Conservation (phyloP, 2,888 invertebrate genomes). For the Nomada lathburiana region DNA sequence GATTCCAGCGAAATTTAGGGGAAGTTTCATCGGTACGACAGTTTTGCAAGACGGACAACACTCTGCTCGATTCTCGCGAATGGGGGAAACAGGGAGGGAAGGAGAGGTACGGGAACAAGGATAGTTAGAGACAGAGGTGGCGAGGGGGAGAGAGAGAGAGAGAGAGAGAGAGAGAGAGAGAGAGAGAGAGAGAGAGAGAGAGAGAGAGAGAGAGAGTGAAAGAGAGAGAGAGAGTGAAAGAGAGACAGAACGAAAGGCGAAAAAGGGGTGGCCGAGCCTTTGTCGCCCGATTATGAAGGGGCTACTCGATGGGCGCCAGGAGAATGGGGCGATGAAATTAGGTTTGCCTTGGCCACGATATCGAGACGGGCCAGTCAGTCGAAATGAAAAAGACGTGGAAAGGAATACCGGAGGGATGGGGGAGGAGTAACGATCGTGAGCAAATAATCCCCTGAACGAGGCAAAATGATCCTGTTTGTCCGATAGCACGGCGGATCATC, state of each 20-base stretch:
- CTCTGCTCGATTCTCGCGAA: not conserved
- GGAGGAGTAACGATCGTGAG: conserved; percentile 48
- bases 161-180: not conserved
- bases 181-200: not conserved
- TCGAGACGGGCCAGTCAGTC: conserved; percentile 67
- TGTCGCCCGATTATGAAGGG: conserved; percentile 77
- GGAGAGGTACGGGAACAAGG: not conserved
- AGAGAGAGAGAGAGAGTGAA: too few species aligned
- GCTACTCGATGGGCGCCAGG: conserved; percentile 64
- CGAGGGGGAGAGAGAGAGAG: not conserved
- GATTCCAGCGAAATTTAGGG: conserved; percentile 12
- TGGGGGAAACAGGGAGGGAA: not conserved
- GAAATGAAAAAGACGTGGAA: conserved; percentile 47
- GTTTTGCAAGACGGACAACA: conserved; percentile 44
- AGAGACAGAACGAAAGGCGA: not conserved
- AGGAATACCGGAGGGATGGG: conserved; percentile 25
- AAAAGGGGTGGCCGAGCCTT: conserved; percentile 62
- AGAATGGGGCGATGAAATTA: conserved; percentile 72
- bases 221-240: not conserved
- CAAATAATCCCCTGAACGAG: conserved; percentile 57
- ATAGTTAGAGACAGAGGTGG: not conserved
- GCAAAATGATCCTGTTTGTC: conserved; percentile 49
- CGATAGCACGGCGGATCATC: conserved; percentile 27
- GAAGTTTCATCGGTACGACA: conserved; percentile 26
- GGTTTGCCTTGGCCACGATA: conserved; percentile 75